Evolutionary conservation across 2,113 vertebrate genomes (phyloP).

Genomic region (Corythornis vintsioides): DNA sequence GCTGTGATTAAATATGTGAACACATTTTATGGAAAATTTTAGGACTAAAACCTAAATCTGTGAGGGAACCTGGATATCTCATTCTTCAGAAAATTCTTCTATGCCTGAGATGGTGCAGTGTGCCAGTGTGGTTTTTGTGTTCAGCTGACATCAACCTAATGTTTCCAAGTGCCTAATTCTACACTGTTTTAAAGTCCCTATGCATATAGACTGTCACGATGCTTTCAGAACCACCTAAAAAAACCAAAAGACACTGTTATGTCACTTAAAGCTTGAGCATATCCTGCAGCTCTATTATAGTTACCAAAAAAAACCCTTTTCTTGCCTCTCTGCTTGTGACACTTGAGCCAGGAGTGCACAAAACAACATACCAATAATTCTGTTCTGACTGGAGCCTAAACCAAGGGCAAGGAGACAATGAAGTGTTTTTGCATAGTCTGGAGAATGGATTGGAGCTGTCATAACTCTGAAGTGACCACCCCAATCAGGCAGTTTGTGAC

Average conservation of each 20-base stretch:
- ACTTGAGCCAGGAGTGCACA: not conserved
- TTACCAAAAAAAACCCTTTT: not conserved
- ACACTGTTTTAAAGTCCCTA: not conserved
- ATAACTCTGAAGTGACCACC: not conserved
- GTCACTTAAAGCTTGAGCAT: not conserved
- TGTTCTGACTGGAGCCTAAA: not conserved
- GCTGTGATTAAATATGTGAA: not conserved
- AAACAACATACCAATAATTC: not conserved
- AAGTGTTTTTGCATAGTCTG: not conserved
- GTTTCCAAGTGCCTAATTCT: not conserved
- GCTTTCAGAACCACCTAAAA: not conserved
- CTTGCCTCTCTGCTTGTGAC: not conserved
- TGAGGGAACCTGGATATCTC: not conserved
- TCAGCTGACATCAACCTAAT: not conserved
- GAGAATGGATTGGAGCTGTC: not conserved
- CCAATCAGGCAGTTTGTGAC: not conserved
- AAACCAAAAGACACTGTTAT: not conserved
- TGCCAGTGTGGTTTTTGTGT: not conserved
- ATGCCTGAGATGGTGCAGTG: not conserved
- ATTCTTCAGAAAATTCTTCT: not conserved
- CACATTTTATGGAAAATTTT: not conserved
- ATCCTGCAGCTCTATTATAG: not conserved
- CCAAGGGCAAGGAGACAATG: not conserved
- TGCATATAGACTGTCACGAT: not conserved
- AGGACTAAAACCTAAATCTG: not conserved